Evolutionary conservation across 2,797 vertebrate genomes (phyloP).

Genomic region (Enteromius viviparus): DNA sequence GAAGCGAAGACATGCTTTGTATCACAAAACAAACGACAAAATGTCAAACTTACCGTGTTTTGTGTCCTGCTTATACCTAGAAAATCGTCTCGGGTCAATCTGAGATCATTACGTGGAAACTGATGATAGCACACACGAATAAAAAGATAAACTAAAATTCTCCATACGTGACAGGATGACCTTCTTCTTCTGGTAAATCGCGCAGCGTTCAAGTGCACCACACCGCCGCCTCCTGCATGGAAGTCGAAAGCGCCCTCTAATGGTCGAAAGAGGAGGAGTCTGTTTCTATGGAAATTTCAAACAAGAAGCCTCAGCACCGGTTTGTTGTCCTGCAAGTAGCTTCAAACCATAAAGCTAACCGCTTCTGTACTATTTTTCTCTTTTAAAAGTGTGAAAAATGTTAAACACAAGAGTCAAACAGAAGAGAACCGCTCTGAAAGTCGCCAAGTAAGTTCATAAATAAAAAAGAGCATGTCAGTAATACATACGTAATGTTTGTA

Average conservation of each 20-base stretch:
- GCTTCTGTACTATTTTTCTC: background rate
- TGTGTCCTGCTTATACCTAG: background rate
- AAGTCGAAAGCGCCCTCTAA: background rate
- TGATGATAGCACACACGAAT: background rate
- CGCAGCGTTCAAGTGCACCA: background rate
- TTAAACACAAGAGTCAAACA: conserved; percentile 53
- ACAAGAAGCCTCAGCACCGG: conserved; percentile 18
- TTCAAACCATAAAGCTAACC: background rate
- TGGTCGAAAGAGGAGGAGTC: conserved; percentile 5
- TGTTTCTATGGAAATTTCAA: conserved; percentile 63
- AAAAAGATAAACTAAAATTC: background rate
- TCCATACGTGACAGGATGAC: background rate
- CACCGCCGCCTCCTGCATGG: conserved; percentile 15
- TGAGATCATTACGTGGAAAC: background rate
- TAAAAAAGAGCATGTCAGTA: background rate
- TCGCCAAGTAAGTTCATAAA: conserved; percentile 66
- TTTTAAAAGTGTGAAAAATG: conserved; percentile 51
- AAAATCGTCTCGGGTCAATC: background rate
- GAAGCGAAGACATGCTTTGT: background rate
- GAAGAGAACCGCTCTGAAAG: conserved; percentile 58
- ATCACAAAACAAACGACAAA: background rate
- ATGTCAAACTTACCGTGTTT: conserved; percentile 9
- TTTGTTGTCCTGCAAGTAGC: background rate
- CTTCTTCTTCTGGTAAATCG: conserved; percentile 9
- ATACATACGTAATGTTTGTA: background rate